Evolutionary conservation across 2,888 invertebrate species (phyloP).

Genomic region (Hypomecis atomaria): DNA sequence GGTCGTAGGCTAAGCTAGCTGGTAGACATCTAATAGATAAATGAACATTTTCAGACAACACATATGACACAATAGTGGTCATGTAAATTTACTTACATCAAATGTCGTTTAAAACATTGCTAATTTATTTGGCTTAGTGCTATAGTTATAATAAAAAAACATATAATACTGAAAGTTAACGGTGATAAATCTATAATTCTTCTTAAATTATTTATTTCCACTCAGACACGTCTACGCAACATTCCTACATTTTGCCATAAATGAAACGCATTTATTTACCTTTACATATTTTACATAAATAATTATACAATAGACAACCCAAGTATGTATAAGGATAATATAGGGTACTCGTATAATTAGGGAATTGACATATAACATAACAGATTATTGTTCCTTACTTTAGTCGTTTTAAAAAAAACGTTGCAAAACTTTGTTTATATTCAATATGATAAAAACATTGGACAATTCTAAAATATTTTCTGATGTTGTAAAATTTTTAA

Average conservation of each 20-base stretch:
- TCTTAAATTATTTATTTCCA: neutral
- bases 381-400: constrained; percentile 52
- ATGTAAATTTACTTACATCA: neutral
- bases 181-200: neutral
- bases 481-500: too few relatives aligned
- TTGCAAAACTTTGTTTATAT: constrained; percentile 26
- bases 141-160: neutral
- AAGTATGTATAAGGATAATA: constrained; percentile 50
- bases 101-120: neutral
- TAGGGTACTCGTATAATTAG: constrained; percentile 73
- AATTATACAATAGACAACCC: constrained; percentile 50
- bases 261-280: constrained; percentile 73
- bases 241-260: constrained; percentile 75
- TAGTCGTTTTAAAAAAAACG: constrained; percentile 45
- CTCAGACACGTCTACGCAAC: constrained; percentile 47
- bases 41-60: neutral
- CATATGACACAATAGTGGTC: neutral
- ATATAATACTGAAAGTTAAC: neutral
- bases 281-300: constrained; percentile 49
- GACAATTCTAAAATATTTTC: neutral
- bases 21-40: neutral
- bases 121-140: neutral
- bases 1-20: neutral
- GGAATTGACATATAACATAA: constrained; percentile 70
- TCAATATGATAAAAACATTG: neutral